Evolutionary conservation across 2,888 invertebrate species (phyloP).

Genomic region (Hybos culiciformis): DNA sequence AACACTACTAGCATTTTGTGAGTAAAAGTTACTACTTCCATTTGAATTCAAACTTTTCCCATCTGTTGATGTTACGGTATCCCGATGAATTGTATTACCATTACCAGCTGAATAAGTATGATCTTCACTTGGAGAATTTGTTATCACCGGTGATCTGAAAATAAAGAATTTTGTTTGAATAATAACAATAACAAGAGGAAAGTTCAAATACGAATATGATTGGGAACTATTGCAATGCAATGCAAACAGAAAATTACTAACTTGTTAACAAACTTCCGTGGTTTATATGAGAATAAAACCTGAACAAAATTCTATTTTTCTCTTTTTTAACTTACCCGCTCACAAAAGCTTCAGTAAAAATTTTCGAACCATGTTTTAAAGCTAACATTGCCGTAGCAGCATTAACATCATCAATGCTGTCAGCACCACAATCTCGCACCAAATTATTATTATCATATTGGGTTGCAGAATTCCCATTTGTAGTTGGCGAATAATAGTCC

Average conservation of each 20-base stretch:
- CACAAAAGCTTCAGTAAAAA: conserved; percentile 37
- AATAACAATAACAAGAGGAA: too few species aligned
- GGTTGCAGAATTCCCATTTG: background rate
- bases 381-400: conserved; percentile 80
- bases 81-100: conserved; percentile 19
- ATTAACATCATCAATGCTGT: conserved; percentile 60
- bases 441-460: conserved; percentile 24
- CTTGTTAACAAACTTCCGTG: too few species aligned
- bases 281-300: too few species aligned
- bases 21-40: conserved; percentile 13
- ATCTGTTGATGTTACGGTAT: conserved; percentile 21
- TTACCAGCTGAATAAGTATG: conserved; percentile 73
- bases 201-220: too few species aligned
- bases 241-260: too few species aligned
- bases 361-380: conserved; percentile 70
- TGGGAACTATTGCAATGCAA: too few species aligned
- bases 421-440: conserved; percentile 36
- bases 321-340: conserved; percentile 26
- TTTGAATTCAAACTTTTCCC: conserved; percentile 21
- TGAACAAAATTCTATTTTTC: too few species aligned
- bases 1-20: conserved; percentile 18
- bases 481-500: background rate
- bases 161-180: too few species aligned
- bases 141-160: conserved; percentile 48
- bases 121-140: conserved; percentile 81